These are phyloP conservation scores for Drosophila neonasuta DNA, from an alignment of 2,888 invertebrate genomes.

Conservation along the genomic window DNA sequence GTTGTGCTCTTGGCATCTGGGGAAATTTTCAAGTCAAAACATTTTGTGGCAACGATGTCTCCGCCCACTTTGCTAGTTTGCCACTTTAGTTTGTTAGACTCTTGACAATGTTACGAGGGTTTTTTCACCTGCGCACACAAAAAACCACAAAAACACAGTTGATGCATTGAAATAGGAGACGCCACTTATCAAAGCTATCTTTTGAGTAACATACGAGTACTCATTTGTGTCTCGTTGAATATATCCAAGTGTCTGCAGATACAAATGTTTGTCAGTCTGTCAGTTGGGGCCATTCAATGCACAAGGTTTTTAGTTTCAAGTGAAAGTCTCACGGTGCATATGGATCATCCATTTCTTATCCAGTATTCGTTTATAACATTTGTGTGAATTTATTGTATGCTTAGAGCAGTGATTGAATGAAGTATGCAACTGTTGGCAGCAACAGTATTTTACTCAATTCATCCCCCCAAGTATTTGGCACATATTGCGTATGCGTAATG, in stretches of 20 bases:
- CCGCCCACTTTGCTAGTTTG: slow-evolving; percentile 2
- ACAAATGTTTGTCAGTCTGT: background rate
- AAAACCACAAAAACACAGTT: background rate
- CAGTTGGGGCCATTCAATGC: background rate
- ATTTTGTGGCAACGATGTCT: slow-evolving; percentile 30
- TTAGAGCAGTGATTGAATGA: background rate
- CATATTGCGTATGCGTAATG: slow-evolving; percentile 12
- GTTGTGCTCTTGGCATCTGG: slow-evolving; percentile 22
- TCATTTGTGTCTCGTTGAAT: background rate
- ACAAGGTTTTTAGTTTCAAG: slow-evolving; percentile 1
- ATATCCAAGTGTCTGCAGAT: background rate
- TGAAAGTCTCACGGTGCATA: background rate
- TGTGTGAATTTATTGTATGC: background rate
- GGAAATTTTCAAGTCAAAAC: slow-evolving; percentile 41
- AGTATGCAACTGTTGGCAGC: background rate
- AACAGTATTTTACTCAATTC: background rate
- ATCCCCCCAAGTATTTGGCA: background rate
- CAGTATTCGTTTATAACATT: background rate
- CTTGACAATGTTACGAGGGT: slow-evolving; percentile 14
- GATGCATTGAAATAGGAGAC: slow-evolving; percentile 14
- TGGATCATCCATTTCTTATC: background rate
- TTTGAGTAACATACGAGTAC: background rate
- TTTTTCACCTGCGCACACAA: slow-evolving; percentile 14
- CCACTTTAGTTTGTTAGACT: slow-evolving; percentile 19
- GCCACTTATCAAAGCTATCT: slow-evolving; percentile 10